Evolutionary conservation across 2,888 invertebrate species (phyloP), one percentile per base, ranked within the genome.

Genomic region (Mythimna pallens): DNA sequence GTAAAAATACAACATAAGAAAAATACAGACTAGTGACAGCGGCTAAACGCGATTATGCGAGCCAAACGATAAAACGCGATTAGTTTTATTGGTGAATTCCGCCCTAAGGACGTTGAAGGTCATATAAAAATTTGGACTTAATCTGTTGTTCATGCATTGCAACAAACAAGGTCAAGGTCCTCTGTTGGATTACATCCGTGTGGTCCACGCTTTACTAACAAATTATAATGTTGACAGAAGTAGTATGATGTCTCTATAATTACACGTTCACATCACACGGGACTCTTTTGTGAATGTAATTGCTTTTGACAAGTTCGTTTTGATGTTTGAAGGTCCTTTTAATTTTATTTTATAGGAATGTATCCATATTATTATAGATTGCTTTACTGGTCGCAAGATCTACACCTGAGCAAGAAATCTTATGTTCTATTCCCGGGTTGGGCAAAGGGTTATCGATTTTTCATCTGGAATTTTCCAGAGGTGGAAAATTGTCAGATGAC

Each of bases 241-340:
- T 69, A 22, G 61, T 59, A 52, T 73, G 67, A 55, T 54, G 61
- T 61, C 52, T 50, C 20, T 2, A 52, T 69, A 79, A 78, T 83
- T 84, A 76, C 67, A 76, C 55, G 66, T 73, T 61, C 25, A 58
- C 65, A 71, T 77, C 76, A 77, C 62, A 65, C 62, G 59, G 69
- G 62, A 67, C 69, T 72, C 66, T 82, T 74, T 67, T 76, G 65
- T 77, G 6, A 64, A 40, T 55, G 34, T 69, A 77, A 81, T 80
- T 80, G 66, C 82, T 81, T 76, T 64, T 47, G n/a, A 57, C 54
- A 64, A 52, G 25, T 52, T n/a, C 50, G n/a, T 65, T 70, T 69
- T 20, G 20, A 52, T 47, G 30, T 65, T 70, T 57, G 30, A 58
- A 75, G 30, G 30, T 4, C 17, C 20, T 62, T 70, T 62, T 54